Conservation (phyloP, 2,888 invertebrate species). For the Alentia gelatinosa region DNA sequence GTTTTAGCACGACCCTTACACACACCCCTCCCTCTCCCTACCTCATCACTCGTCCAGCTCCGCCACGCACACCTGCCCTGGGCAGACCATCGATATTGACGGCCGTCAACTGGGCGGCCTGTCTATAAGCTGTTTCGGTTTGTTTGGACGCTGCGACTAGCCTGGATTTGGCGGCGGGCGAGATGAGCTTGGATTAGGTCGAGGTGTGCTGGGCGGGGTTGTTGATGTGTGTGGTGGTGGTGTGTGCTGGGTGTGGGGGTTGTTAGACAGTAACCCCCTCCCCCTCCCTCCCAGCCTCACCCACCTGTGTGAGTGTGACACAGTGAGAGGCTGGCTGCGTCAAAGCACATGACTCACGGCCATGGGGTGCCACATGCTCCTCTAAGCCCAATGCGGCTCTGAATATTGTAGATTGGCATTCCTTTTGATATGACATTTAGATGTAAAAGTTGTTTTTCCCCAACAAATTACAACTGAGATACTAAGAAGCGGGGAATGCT, state of each 20-base stretch:
- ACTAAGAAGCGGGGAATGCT: too few species aligned
- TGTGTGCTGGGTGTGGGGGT: neutral
- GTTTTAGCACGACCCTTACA: neutral
- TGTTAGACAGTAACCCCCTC: neutral
- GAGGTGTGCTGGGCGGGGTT: neutral
- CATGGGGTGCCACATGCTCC: neutral
- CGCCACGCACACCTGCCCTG: neutral
- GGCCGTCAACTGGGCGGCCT: too few species aligned
- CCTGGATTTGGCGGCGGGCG: neutral
- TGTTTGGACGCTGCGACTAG: neutral
- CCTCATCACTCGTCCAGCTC: neutral
- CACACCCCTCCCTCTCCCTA: neutral
- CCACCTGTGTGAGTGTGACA: conserved; percentile 1
- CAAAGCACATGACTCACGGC: neutral
- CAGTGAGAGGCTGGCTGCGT: neutral
- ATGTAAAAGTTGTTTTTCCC: too few species aligned
- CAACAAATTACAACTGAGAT: too few species aligned
- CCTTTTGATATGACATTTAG: too few species aligned
- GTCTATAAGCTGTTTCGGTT: neutral
- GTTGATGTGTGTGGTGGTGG: neutral
- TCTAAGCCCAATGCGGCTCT: too few species aligned
- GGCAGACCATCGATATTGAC: too few species aligned
- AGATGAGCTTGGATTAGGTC: conserved; percentile 21
- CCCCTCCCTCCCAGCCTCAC: neutral
- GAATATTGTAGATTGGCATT: too few species aligned